Base-by-base conservation (phyloP, 2,797 vertebrate species). In the Setipinna tenuifilis region DNA sequence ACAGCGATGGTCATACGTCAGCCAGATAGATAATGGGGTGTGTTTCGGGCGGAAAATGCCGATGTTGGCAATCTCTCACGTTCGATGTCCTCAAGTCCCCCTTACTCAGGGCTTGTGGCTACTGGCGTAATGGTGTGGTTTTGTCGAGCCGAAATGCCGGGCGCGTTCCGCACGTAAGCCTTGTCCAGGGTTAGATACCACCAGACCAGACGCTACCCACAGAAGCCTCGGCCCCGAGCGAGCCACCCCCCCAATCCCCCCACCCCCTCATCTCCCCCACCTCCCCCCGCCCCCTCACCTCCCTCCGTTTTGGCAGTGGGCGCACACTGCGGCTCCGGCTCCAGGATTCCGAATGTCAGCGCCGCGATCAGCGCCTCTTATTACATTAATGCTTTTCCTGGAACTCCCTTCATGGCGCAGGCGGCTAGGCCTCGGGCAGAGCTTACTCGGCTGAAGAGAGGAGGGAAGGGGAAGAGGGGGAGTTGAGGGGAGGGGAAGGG, bases 341-440 rank as follows among this genome's bases (percentile, higher is more conserved):
- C 35, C 71, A 41, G 71, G 35, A 78, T 78, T 78, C 71, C 16
- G 17, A 78, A 78, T 78, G 71, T 41, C 71, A 78, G 71, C 35
- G 71, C 71, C 71, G 71, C 17, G 31, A 78, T 78, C 71, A 78
- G 71, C 71, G 71, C 71, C 35, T 78, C 71, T 44, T 78, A 78
- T 78, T 41, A 78, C 71, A 78, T 78, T 41, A 78, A 44, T 78
- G 71, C 71, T 78, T 78, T 78, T 78, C 71, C 71, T 78, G 71
- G 71, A 78, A 78, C 5, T 17, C 12, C 31, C 16, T 10, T 78
- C 44, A 44, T 78, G 17, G 35, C 19, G 71, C 35, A 17, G 71
- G 71, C 35, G 71, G 71, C 71, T 44, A 17, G 71, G 71, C 16
- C 71, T 19, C 35, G 71, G 71, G 71, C 71, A 21, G 35, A 19